Base-by-base conservation (phyloP, 2,888 invertebrate genomes). In the Caenorhabditis imperialis region DNA sequence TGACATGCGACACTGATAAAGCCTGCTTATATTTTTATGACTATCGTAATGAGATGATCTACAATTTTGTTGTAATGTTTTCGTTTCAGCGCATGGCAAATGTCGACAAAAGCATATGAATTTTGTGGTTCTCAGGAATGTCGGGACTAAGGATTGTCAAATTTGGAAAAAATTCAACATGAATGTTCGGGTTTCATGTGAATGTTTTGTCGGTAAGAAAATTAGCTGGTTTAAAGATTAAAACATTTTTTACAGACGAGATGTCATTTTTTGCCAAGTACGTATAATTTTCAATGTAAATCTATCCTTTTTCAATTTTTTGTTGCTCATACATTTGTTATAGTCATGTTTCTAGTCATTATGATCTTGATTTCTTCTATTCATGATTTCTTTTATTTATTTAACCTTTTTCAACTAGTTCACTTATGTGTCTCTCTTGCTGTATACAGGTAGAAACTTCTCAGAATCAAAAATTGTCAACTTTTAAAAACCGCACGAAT, bases 31-130 rank as follows among this genome's bases (percentile, higher is more conserved):
- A 88, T 77, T 88, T 88, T 62, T 87, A 88, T 60, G 84, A 85
- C 58, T 85, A 85, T 58, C 84, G 86, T 86, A 71, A 65, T 82
- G 30, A 8, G 8, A 16, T 30, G 18, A 7, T 1, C 12, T 14
- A 65, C 30, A n/a, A n/a, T n/a, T n/a, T n/a, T n/a, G n/a, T n/a
- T n/a, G n/a, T n/a, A 37, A n/a, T 8, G 18, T 44, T n/a, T 47
- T 23, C 12, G 12, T 81, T 88, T 58, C 63, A 88, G 88, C 88
- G 4, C 88, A 88, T 70, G 88, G 88, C 22, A 88, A 87, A 60
- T 88, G 88, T 70, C 85, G 85, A 42, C 88, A 88, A 70, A 88
- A 88, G 62, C 85, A 88, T 61, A 88, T 88, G 86, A 88, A 86
- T 61, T 88, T 88, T 67, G 86, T 88, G 5, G 88, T 88, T 33